A percentile compares a stretch with the other conserved stretches of the same genome.
Conservation (phyloP, 37 sponge, comb jelly and placozoan species). For the Mnemiopsis leidyi region DNA sequence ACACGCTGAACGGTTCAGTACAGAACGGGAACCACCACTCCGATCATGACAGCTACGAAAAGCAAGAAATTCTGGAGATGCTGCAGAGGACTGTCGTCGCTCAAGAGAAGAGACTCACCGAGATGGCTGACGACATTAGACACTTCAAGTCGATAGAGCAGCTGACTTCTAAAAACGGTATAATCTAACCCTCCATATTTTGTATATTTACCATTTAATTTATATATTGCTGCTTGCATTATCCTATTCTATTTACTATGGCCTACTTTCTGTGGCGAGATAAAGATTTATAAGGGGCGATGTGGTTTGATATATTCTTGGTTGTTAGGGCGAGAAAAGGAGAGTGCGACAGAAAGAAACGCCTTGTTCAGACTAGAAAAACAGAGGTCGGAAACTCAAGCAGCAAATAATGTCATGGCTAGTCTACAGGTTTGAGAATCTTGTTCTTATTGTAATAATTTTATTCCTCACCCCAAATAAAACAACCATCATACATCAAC, state of each 20-base stretch:
- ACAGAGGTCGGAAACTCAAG: conserved; percentile 38
- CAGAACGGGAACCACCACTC: neutral
- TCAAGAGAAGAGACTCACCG: conserved; percentile 1
- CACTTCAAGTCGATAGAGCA: neutral
- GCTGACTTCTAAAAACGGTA: neutral
- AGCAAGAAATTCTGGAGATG: neutral
- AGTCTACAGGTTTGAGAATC: conserved; percentile 39
- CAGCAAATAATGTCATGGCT: conserved; percentile 43
- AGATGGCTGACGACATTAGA: neutral
- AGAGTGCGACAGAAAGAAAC: neutral
- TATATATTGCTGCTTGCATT: too few relatives aligned
- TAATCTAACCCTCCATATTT: too few relatives aligned
- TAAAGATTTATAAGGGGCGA: too few relatives aligned
- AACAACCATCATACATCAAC: too few relatives aligned
- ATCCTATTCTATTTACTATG: too few relatives aligned
- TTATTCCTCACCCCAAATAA: too few relatives aligned
- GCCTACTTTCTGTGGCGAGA: too few relatives aligned
- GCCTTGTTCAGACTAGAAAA: conserved; percentile 2
- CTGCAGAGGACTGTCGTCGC: conserved; percentile 53
- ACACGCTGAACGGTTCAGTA: neutral
- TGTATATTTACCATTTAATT: too few relatives aligned
- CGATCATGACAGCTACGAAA: neutral
- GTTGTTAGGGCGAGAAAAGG: too few relatives aligned
- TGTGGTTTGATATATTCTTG: too few relatives aligned
- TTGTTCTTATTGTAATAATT: too few relatives aligned